These are phyloP conservation scores for Lates japonicus DNA, from an alignment of 2,797 vertebrate genomes.

Conservation along the genomic window DNA sequence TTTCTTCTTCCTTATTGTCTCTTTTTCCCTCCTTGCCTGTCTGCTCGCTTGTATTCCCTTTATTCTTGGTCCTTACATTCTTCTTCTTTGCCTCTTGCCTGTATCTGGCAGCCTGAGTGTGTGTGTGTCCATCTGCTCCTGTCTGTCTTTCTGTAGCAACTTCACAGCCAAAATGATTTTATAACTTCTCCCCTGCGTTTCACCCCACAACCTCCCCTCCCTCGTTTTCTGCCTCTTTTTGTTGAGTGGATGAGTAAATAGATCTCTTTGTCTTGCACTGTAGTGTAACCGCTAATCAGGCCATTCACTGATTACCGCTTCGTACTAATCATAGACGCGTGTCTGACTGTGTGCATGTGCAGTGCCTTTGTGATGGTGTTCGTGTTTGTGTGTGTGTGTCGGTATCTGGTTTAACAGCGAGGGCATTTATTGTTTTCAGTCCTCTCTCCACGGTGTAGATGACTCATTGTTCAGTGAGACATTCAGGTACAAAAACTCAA, in stretches of 20 bases:
- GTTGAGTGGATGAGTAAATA: slow-evolving; percentile 70
- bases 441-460: slow-evolving; percentile 15
- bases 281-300: slow-evolving; percentile 79
- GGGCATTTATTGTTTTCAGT: slow-evolving; percentile 50
- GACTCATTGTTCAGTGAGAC: slow-evolving; percentile 37
- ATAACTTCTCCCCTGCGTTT: slow-evolving; percentile 59
- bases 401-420: slow-evolving; percentile 25
- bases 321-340: slow-evolving; percentile 68
- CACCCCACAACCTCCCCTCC: slow-evolving; percentile 42
- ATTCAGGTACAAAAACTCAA: slow-evolving; percentile 41
- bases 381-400: slow-evolving; percentile 7
- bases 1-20: slow-evolving; percentile 1
- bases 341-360: slow-evolving; percentile 40
- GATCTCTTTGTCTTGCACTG: slow-evolving; percentile 76
- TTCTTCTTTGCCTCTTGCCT: slow-evolving; percentile 61
- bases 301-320: slow-evolving; percentile 81
- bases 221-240: slow-evolving; percentile 45
- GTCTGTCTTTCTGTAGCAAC: slow-evolving; percentile 67
- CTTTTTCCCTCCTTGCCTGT: slow-evolving; percentile 2
- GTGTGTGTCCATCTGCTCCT: slow-evolving; percentile 45
- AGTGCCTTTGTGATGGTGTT: slow-evolving; percentile 33
- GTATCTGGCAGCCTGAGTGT: slow-evolving; percentile 56
- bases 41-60: slow-evolving; percentile 48
- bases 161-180: slow-evolving; percentile 61
- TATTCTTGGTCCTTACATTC: slow-evolving; percentile 47